Evolutionary conservation across 1,140 invertebrate genomes (phyloP), one percentile per base, ranked within the genome.

Genomic region (Drosophila truncata): DNA sequence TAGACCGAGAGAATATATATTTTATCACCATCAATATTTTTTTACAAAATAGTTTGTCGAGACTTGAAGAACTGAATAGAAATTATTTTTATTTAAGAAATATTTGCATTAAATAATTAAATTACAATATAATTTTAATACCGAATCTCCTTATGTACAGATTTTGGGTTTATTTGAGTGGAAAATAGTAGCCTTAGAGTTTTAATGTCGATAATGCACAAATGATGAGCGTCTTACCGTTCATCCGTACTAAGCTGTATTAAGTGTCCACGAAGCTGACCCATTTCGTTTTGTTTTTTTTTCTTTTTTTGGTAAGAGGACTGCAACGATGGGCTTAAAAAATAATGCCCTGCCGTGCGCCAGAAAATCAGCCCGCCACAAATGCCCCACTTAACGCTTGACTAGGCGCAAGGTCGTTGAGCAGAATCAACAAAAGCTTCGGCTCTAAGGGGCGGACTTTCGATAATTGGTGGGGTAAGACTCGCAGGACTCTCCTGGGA

Each of bases 381-480:
- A 86, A 69, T 72, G 75, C 41, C 73, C 82, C 83, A 86, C 82
- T 86, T 86, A 82, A 82, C 76, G 71, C 75, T 86, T 69, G 83
- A 87, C 75, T 86, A 82, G 75, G 79, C 75, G 85, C 83, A 86
- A 86, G 83, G 83, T 86, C 83, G 79, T 54, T 44, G 61, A 62
- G 67, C 46, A 64, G 69, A 85, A 81, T 78, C 82, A 81, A 81
- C 82, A 85, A 85, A 80, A 82, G 78, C 73, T 78, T 62, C 61
- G 62, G 47, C 66, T 55, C 74, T 65, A 16, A 25, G 44, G 27
- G 70, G 81, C 62, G 72, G 63, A 60, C 64, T 66, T 50, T 81
- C 82, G 78, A 85, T 85, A 85, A 85, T 85, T 85, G 82, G 82
- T 66, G 74, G 41, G 71, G 39, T 44, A 42, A 29, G 50, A 23